Evolutionary conservation across 1,140 invertebrate species (phyloP).

Genomic region (Heliconius nattereri): DNA sequence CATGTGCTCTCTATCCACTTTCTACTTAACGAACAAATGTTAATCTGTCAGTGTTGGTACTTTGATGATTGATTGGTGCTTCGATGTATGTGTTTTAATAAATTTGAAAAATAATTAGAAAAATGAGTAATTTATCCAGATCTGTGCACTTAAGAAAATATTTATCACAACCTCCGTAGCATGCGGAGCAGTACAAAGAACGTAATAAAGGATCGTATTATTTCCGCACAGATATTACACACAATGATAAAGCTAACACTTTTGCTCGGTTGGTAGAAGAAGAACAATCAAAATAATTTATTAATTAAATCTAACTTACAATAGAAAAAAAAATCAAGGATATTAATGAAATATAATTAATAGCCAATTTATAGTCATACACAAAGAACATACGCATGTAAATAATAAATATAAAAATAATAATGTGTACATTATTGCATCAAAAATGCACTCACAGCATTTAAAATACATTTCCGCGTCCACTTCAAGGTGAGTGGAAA

Average conservation of each 20-base stretch:
- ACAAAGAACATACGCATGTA: neutral
- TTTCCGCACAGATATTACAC: too few species aligned
- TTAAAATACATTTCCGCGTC: constrained; percentile 28
- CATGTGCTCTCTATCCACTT: constrained; percentile 31
- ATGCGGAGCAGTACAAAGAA: too few species aligned
- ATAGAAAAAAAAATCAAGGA: too few species aligned
- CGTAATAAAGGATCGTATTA: too few species aligned
- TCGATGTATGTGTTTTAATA: neutral
- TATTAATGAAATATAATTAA: neutral
- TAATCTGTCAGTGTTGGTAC: neutral
- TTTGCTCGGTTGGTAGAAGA: too few species aligned
- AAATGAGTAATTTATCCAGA: too few species aligned
- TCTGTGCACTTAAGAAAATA: too few species aligned
- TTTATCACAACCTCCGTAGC: too few species aligned
- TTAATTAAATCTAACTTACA: too few species aligned
- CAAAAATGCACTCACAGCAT: constrained; percentile 16
- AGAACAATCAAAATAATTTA: too few species aligned
- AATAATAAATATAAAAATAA: neutral
- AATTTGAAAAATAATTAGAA: too few species aligned
- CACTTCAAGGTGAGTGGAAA: constrained; percentile 34
- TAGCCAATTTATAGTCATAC: neutral
- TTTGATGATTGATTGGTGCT: neutral
- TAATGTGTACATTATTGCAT: constrained; percentile 5
- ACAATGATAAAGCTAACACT: too few species aligned
- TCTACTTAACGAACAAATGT: constrained; percentile 31